Evolutionary conservation across 2,113 vertebrate species (phyloP).

Genomic region (Synchiropus splendidus): DNA sequence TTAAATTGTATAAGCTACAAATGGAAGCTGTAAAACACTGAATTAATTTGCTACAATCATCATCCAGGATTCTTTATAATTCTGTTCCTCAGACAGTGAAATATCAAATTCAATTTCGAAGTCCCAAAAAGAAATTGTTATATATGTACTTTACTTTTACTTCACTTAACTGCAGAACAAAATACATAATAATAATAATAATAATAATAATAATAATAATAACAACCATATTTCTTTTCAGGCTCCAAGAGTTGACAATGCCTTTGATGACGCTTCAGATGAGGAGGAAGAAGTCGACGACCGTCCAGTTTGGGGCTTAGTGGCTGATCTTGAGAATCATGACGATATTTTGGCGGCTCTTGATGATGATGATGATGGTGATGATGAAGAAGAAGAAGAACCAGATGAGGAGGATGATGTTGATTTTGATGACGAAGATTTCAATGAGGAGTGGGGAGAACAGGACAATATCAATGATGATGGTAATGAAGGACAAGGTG

Average conservation of each 20-base stretch:
- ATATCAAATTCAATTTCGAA: too few species aligned
- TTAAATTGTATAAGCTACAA: too few species aligned
- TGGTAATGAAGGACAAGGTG: constrained; percentile 88
- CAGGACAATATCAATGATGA: constrained; percentile 85
- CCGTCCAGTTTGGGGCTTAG: constrained; percentile 68
- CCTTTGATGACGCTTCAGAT: constrained; percentile 19
- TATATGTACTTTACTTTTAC: too few species aligned
- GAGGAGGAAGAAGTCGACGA: constrained; percentile 70
- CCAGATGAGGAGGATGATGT: constrained; percentile 80
- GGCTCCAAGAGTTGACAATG: not conserved
- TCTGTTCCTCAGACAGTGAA: too few species aligned
- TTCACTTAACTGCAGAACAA: too few species aligned
- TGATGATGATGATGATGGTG: constrained; percentile 26
- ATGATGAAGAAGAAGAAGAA: constrained; percentile 77
- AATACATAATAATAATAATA: too few species aligned
- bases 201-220: too few species aligned
- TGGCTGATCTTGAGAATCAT: constrained; percentile 56
- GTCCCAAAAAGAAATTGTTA: too few species aligned
- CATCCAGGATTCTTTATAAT: too few species aligned
- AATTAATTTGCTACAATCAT: too few species aligned
- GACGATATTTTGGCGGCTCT: constrained; percentile 26
- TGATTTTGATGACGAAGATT: constrained; percentile 76
- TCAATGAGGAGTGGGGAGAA: constrained; percentile 79
- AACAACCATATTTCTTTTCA: too few species aligned
- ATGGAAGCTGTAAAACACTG: too few species aligned